Base-by-base conservation (phyloP, 2,113 vertebrate species). In the Siniperca chuatsi region DNA sequence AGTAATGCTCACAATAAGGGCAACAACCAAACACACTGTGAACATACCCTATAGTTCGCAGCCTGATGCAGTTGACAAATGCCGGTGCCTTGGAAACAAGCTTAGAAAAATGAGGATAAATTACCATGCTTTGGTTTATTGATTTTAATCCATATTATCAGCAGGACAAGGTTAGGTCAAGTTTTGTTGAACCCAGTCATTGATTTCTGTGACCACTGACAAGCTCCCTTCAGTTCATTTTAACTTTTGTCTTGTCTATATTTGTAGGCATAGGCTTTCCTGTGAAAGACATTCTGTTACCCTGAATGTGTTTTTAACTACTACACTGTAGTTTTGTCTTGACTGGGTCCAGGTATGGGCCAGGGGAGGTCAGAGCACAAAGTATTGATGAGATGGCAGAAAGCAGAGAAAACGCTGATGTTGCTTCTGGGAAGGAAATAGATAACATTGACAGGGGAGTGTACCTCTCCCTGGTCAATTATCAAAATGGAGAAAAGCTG, bases 351-450 rank as follows among this genome's bases (percentile, higher is more conserved):
- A 88, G 81, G 73, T 80, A 69, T 40, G 74, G 90, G 84, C 61
- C 82, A 82, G 81, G n/a, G 60, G 81, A 89, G 84, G 92, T 90
- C 87, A 90, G 73, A 57, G 65, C 54, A 42, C n/a, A 58, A 71
- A 77, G 82, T 89, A 92, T 84, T 93, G 92, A 92, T 85, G 90
- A 91, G 84, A 80, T 23, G 70, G 90, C 85, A 79, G 80, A 84
- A 88, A 79, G 82, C 67, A 82, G 79, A 89, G 73, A 83, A 94
- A 92, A 71, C 23, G 94, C 94, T 94, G 94, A 95, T 84, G 87
- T 72, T 67, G 87, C 92, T 80, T 82, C 75, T 85, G 46, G 21
- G 75, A 88, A 52, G 81, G 78, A 91, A 77, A 88, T 78, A 87
- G 93, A 92, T 90, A 92, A 89, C 90, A 93, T 58, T 88, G 88